Evolutionary conservation across 2,888 invertebrate species (phyloP), one percentile per base, ranked within the genome.

Genomic region (Elegia similella): DNA sequence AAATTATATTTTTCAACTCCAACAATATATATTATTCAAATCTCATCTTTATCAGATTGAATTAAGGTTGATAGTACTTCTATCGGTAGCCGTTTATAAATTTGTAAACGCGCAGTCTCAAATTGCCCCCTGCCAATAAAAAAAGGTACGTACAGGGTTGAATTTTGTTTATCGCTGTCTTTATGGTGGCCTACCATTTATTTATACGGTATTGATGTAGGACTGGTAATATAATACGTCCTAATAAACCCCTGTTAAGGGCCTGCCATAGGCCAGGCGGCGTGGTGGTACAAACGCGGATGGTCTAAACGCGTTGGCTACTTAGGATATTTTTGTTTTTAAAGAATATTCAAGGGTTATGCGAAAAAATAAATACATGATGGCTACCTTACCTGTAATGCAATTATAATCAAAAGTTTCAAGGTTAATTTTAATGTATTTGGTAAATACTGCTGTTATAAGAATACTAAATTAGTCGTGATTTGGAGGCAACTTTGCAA

Each of bases 141-240:
- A 88, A 88, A 86, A 84, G 87, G 88, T 84, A 85, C 83, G 80
- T 78, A 82, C 79, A 82, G 83, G 82, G 81, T 79, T 82, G 86
- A 88, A 88, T 89, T 89, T 88, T 89, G 88, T 90, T 89, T 88
- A 88, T 90, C 88, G 81, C 81, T 82, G 87, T 89, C 86, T 89
- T 89, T 88, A 89, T 88, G 86, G 86, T 81, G 82, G 85, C 76
- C 81, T 73, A 80, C 78, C 80, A 80, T 82, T 88, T 90, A 88
- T 89, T 87, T 87, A 86, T 86, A 81, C 52, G 52, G 82, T 82
- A 79, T 80, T 82, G 83, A 84, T 83, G 85, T 85, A 83, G 74
- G 74, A 76, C 76, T 74, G 75, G 86, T 87, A 86, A 88, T 84
- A 84, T 86, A 86, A 86, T 87, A 86, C 81, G 78, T 80, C 77